Conservation (phyloP, 2,797 vertebrate genomes). For the Chanos chanos region DNA sequence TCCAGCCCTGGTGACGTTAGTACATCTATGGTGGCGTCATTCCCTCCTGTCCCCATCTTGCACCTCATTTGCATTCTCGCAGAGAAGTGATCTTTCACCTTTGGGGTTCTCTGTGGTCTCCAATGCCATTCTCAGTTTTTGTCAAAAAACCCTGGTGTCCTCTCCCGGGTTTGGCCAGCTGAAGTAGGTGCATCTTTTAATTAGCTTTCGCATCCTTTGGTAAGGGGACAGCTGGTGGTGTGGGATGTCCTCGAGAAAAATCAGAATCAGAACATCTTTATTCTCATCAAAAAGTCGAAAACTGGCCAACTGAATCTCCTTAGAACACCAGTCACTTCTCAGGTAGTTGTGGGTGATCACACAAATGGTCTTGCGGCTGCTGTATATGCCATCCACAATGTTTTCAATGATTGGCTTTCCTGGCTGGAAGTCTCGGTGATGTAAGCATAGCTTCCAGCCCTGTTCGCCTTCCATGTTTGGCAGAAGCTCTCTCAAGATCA, state of each 20-base stretch:
- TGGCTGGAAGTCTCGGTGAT: slow-evolving; percentile 42
- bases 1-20: no score
- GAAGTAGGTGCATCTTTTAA: slow-evolving; percentile 65
- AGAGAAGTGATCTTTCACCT: slow-evolving; percentile 13
- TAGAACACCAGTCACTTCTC: slow-evolving; percentile 70
- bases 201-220: slow-evolving; percentile 65
- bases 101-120: slow-evolving; percentile 20
- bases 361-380: slow-evolving; percentile 70
- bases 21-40: neutral
- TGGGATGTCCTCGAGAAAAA: slow-evolving; percentile 70
- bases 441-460: slow-evolving; percentile 23
- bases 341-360: slow-evolving; percentile 67
- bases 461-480: slow-evolving; percentile 18
- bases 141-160: slow-evolving; percentile 60
- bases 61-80: slow-evolving; percentile 11
- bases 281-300: slow-evolving; percentile 67
- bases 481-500: slow-evolving; percentile 40
- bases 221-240: slow-evolving; percentile 51
- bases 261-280: slow-evolving; percentile 66
- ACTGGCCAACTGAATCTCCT: slow-evolving; percentile 65
- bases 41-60: neutral
- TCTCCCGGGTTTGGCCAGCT: slow-evolving; percentile 51
- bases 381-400: slow-evolving; percentile 66
- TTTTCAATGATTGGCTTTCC: slow-evolving; percentile 69
- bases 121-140: slow-evolving; percentile 62